Conservation (phyloP, 2,888 invertebrate species). For the Pollenia amentaria region DNA sequence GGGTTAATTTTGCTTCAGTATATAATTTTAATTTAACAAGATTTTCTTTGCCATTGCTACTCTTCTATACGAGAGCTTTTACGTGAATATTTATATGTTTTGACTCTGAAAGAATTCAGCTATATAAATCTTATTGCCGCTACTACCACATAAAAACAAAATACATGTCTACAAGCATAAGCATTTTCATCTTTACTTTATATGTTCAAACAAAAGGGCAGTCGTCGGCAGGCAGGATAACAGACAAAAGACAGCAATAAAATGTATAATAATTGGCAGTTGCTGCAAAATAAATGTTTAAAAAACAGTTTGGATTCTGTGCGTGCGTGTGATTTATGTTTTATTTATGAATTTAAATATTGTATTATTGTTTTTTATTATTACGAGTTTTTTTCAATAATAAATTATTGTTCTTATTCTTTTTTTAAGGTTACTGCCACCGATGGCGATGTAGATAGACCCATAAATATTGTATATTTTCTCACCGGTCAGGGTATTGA, state of each 20-base stretch:
- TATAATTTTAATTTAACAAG: too few relatives aligned
- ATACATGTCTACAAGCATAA: background rate
- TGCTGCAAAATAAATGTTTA: background rate
- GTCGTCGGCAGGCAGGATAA: background rate
- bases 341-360: conserved; percentile 46
- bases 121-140: too few relatives aligned
- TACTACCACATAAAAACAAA: background rate
- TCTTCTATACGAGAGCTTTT: too few relatives aligned
- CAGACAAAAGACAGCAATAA: background rate
- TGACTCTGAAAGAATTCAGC: too few relatives aligned
- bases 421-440: conserved; percentile 93
- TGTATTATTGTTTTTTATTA: conserved; percentile 11
- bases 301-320: background rate
- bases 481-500: conserved; percentile 96
- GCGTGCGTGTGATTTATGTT: conserved; percentile 36
- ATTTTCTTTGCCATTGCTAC: too few relatives aligned
- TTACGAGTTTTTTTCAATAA: conserved; percentile 2
- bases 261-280: conserved; percentile 9
- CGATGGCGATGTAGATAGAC: conserved; percentile 96
- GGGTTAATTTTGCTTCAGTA: too few relatives aligned
- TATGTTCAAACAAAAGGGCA: background rate
- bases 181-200: background rate
- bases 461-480: conserved; percentile 96
- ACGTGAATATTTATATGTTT: too few relatives aligned
- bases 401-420: conserved; percentile 1